phyloP scores from a whole-genome alignment of 1,140 invertebrate genomes.

The Oryctes rhinoceros region DNA sequence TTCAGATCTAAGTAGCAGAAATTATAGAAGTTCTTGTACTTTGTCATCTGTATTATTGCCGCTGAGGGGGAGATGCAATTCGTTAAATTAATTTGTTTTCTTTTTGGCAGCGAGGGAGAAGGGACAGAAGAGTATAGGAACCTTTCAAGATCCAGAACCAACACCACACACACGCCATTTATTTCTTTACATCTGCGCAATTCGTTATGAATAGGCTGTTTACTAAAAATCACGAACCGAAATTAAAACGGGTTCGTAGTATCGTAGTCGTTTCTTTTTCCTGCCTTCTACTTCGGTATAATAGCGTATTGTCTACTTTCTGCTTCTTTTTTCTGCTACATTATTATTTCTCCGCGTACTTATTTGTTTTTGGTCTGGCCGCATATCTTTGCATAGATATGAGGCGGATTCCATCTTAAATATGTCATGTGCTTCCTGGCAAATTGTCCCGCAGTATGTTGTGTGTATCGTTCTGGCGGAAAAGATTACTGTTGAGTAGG shows the following conservation, averaged over 20 bases:
- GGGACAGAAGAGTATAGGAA: background rate
- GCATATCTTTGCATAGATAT: conserved; percentile 31
- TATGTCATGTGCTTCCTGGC: conserved; percentile 22
- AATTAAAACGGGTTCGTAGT: conserved; percentile 13
- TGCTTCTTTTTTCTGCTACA: conserved; percentile 7
- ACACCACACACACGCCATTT: conserved; percentile 8
- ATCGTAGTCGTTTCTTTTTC: conserved; percentile 1
- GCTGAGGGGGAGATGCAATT: conserved; percentile 31
- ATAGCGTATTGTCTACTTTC: conserved; percentile 3
- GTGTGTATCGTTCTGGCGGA: conserved; percentile 8
- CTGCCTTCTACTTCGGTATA: background rate
- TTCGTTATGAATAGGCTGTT: conserved; percentile 17
- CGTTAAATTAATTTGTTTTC: conserved; percentile 36
- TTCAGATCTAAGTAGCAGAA: conserved; percentile 27
- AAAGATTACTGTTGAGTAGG: conserved; percentile 32
- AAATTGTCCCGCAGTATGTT: conserved; percentile 26
- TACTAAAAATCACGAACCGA: conserved; percentile 21
- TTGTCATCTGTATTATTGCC: conserved; percentile 34
- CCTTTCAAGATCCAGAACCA: background rate
- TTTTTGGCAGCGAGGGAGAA: conserved; percentile 17
- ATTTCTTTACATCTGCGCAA: conserved; percentile 21
- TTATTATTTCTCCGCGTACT: conserved; percentile 23
- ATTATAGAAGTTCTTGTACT: conserved; percentile 33
- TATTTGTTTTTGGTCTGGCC: conserved; percentile 33
- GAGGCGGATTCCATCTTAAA: conserved; percentile 23